Conservation (phyloP, 2,797 vertebrate species). For the Fistularia tabacaria region DNA sequence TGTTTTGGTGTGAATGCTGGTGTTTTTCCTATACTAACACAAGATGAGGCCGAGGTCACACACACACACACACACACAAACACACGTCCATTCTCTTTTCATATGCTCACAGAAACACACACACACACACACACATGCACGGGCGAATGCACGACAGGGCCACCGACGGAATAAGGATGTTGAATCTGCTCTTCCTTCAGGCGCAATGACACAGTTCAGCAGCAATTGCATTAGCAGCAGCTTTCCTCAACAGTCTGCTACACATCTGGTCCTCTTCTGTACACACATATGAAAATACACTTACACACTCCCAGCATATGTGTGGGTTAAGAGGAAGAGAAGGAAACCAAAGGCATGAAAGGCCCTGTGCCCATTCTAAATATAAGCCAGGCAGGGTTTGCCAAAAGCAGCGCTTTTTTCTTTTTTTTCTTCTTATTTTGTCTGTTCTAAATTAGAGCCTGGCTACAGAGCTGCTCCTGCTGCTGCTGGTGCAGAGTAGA, state of each 20-base stretch:
- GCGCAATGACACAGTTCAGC: constrained; percentile 64
- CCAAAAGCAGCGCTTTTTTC: constrained; percentile 72
- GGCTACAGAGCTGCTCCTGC: constrained; percentile 46
- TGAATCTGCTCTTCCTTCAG: constrained; percentile 46
- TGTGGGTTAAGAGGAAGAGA: constrained; percentile 69
- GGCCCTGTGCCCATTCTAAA: constrained; percentile 74
- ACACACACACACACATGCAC: not conserved
- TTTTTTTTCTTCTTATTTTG: constrained; percentile 55
- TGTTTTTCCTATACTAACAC: constrained; percentile 10
- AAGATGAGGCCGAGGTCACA: constrained; percentile 40
- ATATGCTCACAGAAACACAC: too few species aligned
- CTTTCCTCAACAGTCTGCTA: constrained; percentile 60
- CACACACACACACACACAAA: not conserved
- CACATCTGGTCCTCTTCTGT: constrained; percentile 72
- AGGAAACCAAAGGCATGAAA: constrained; percentile 75
- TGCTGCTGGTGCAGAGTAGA: constrained; percentile 53
- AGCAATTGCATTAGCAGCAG: constrained; percentile 58
- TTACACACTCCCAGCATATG: constrained; percentile 58
- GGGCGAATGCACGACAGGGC: constrained; percentile 8
- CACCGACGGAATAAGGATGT: constrained; percentile 25
- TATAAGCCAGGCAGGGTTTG: constrained; percentile 72
- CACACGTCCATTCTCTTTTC: too few species aligned
- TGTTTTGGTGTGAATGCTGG: constrained; percentile 20
- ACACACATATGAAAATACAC: constrained; percentile 26
- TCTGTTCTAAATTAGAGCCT: constrained; percentile 74